Evolutionary conservation across 2,797 vertebrate species (phyloP).

Genomic region (Gobio occitaniae): DNA sequence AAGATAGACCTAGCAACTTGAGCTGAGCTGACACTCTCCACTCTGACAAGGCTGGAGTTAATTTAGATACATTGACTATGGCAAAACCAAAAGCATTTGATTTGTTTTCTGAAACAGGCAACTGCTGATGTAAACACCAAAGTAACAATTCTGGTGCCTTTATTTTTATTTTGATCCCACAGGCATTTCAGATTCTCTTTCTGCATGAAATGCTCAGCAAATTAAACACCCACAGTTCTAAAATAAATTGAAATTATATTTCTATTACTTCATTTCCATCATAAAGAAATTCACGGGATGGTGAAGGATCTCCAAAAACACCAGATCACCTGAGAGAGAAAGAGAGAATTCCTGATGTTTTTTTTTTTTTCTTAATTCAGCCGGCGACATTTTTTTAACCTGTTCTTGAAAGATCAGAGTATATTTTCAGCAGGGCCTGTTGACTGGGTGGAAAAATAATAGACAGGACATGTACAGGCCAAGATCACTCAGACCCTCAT

Average conservation of each 20-base stretch:
- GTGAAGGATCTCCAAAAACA: neutral
- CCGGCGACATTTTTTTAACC: conserved; percentile 45
- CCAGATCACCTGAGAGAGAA: conserved; percentile 40
- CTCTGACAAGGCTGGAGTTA: neutral
- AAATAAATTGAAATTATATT: neutral
- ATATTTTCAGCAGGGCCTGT: conserved; percentile 57
- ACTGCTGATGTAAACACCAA: neutral
- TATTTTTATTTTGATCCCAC: neutral
- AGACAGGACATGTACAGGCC: conserved; percentile 56
- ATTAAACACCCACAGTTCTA: conserved; percentile 1
- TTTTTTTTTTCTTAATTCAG: conserved; percentile 18
- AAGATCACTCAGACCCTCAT: conserved; percentile 64
- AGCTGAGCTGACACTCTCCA: neutral
- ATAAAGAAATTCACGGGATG: neutral
- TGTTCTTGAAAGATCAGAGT: conserved; percentile 58
- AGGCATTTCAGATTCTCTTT: neutral
- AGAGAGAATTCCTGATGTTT: conserved; percentile 54
- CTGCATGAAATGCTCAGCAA: neutral
- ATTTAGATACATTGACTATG: conserved; percentile 7
- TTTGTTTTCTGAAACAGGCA: conserved; percentile 31
- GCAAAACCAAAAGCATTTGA: conserved; percentile 18
- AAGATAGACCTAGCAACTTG: neutral
- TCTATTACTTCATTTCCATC: neutral
- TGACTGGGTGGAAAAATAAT: conserved; percentile 54
- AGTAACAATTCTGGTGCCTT: neutral